Conservation (phyloP, 2,797 vertebrate genomes). For the Lerista edwardsae region DNA sequence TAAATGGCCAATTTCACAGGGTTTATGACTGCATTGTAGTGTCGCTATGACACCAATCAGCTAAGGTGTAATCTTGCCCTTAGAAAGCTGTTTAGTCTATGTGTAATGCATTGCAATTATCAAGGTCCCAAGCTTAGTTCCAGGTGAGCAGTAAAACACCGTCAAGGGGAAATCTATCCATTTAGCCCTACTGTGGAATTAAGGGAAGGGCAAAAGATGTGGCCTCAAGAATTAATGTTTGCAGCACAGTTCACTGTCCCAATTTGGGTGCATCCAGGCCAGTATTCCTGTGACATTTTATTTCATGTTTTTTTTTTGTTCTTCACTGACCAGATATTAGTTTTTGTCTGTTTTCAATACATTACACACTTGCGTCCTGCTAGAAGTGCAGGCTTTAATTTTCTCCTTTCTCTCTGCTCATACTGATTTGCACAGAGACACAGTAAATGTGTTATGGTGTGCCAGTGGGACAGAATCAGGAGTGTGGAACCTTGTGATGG, state of each 20-base stretch:
- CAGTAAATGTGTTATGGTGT: not conserved
- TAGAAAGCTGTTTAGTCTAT: slow-evolving; percentile 38
- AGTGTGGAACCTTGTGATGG: not conserved
- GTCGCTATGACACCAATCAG: slow-evolving; percentile 44
- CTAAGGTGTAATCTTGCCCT: slow-evolving; percentile 39
- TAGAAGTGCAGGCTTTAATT: not conserved
- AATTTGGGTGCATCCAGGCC: not conserved
- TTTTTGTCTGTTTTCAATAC: not conserved
- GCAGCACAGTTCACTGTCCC: slow-evolving; percentile 6
- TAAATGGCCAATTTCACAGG: slow-evolving; percentile 47
- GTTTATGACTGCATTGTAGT: slow-evolving; percentile 44
- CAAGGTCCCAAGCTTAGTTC: slow-evolving; percentile 39
- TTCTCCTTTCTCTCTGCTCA: too few relatives aligned
- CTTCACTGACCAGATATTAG: not conserved
- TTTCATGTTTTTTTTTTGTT: not conserved
- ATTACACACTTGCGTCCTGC: not conserved
- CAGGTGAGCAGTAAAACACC: slow-evolving; percentile 44
- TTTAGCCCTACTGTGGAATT: slow-evolving; percentile 30
- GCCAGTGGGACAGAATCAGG: not conserved
- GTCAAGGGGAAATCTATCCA: slow-evolving; percentile 30
- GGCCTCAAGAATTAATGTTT: slow-evolving; percentile 19
- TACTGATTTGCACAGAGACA: not conserved
- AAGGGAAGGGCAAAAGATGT: slow-evolving; percentile 23
- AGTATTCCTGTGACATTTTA: not conserved
- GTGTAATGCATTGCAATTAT: slow-evolving; percentile 32